A percentile compares a stretch with the other conserved stretches of the same genome.
phyloP scores from a whole-genome alignment of 2,113 vertebrate species.

The Butorides virescens region DNA sequence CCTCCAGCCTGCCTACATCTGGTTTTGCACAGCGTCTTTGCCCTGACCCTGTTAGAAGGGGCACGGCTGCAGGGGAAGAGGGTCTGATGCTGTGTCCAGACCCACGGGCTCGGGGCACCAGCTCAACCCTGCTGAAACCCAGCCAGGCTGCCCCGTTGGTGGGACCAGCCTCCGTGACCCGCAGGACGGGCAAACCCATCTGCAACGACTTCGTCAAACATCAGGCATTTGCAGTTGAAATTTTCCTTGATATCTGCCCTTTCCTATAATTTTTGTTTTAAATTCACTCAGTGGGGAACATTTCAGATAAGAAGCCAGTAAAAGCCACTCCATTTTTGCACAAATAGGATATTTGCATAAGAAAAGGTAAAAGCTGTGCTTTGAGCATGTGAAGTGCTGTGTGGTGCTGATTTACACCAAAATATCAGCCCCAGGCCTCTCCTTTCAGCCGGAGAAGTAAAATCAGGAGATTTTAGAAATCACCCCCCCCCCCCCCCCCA shows the following conservation, averaged over 20 bases:
- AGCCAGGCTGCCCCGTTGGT: accelerated
- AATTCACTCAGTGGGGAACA: not conserved
- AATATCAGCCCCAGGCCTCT: not conserved
- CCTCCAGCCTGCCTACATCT: too few relatives aligned
- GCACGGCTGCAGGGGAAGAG: not conserved
- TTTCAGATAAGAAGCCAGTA: not conserved
- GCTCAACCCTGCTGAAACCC: too few relatives aligned
- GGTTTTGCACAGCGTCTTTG: not conserved
- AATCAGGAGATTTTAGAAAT: not conserved
- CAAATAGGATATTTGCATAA: not conserved
- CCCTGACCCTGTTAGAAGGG: not conserved
- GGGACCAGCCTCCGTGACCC: accelerated
- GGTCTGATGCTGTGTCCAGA: not conserved
- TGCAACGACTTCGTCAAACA: not conserved
- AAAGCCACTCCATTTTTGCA: not conserved
- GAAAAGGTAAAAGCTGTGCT: not conserved
- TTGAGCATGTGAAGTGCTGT: not conserved
- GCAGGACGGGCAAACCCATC: accelerated
- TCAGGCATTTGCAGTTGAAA: not conserved
- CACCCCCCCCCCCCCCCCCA: too few relatives aligned
- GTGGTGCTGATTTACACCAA: not conserved
- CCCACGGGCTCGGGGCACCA: accelerated
- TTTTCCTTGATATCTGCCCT: not conserved
- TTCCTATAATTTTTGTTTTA: not conserved
- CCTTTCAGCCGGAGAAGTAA: not conserved